Percentiles rank a stretch among this genome's conserved stretches.
Evolutionary conservation across 2,888 invertebrate genomes (phyloP).

Genomic region (Homarus gammarus): DNA sequence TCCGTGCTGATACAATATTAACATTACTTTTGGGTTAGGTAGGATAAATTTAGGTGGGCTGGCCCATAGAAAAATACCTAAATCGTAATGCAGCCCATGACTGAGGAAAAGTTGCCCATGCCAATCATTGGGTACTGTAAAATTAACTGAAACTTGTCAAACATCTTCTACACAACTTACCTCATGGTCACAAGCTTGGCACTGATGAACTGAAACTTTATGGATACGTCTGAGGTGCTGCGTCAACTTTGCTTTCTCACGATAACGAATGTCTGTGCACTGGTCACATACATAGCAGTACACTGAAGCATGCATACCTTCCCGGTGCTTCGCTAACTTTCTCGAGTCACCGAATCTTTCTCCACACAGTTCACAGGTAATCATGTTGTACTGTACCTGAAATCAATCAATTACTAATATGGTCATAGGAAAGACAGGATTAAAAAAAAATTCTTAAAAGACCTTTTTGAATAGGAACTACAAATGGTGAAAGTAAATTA

Average conservation of each 20-base stretch:
- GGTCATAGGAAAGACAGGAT: not conserved
- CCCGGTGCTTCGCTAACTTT: slow-evolving; percentile 26
- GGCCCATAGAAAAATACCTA: too few species aligned
- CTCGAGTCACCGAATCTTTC: slow-evolving; percentile 14
- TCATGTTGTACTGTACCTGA: not conserved
- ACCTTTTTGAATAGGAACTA: not conserved
- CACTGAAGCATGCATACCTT: slow-evolving; percentile 23
- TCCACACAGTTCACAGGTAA: slow-evolving; percentile 34
- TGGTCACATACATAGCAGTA: slow-evolving; percentile 42
- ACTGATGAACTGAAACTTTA: slow-evolving; percentile 34
- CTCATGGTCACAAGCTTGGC: slow-evolving; percentile 37
- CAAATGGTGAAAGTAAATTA: not conserved
- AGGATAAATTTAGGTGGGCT: too few species aligned
- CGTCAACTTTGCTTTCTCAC: slow-evolving; percentile 59
- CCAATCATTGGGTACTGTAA: too few species aligned
- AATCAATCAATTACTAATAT: not conserved
- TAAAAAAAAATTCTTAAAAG: not conserved
- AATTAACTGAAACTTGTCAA: too few species aligned
- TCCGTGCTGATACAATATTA: too few species aligned
- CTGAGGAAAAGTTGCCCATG: too few species aligned
- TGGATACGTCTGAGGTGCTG: slow-evolving; percentile 44
- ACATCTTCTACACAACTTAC: not conserved
- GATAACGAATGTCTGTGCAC: slow-evolving; percentile 42
- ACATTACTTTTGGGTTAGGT: too few species aligned
- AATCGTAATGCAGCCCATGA: too few species aligned